A percentile compares a stretch with the other conserved stretches of the same genome.
phyloP scores from a whole-genome alignment of 1,140 invertebrate species.

The Halyomorpha halys region DNA sequence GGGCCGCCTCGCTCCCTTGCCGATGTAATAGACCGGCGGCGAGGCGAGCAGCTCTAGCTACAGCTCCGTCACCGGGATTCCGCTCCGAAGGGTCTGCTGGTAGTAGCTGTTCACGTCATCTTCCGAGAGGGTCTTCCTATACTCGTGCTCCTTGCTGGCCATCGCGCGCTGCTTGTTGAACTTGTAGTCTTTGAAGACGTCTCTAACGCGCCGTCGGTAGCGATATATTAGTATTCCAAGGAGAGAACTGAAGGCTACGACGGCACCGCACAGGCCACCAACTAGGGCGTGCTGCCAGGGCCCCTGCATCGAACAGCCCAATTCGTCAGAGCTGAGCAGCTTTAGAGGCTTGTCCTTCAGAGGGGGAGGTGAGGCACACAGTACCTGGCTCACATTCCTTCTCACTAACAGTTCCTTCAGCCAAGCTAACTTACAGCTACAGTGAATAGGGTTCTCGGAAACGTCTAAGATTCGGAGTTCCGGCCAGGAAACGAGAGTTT shows the following conservation, averaged over 20 bases:
- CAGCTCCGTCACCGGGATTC: constrained; percentile 81
- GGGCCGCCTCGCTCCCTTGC: constrained; percentile 39
- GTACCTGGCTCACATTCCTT: constrained; percentile 59
- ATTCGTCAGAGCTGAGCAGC: constrained; percentile 56
- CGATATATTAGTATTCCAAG: constrained; percentile 62
- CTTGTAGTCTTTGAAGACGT: constrained; percentile 68
- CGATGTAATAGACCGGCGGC: constrained; percentile 46
- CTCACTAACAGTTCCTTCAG: constrained; percentile 56
- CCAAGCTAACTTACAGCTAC: constrained; percentile 70
- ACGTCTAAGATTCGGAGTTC: constrained; percentile 65
- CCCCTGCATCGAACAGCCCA: constrained; percentile 68
- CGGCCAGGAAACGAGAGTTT: constrained; percentile 64
- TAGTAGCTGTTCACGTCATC: constrained; percentile 53
- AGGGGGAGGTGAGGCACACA: constrained; percentile 59
- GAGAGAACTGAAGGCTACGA: constrained; percentile 53
- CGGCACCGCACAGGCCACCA: constrained; percentile 55
- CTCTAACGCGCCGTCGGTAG: constrained; percentile 60
- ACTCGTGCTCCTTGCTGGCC: constrained; percentile 70
- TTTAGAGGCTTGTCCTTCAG: constrained; percentile 56
- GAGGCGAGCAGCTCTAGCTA: constrained; percentile 68
- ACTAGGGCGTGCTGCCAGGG: constrained; percentile 66
- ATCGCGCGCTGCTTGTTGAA: constrained; percentile 62
- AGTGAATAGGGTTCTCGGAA: constrained; percentile 72
- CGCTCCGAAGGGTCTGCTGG: constrained; percentile 45
- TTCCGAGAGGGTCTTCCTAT: constrained; percentile 76